Conservation (phyloP, 2,888 invertebrate species). For the Branchinecta sandiegonensis region DNA sequence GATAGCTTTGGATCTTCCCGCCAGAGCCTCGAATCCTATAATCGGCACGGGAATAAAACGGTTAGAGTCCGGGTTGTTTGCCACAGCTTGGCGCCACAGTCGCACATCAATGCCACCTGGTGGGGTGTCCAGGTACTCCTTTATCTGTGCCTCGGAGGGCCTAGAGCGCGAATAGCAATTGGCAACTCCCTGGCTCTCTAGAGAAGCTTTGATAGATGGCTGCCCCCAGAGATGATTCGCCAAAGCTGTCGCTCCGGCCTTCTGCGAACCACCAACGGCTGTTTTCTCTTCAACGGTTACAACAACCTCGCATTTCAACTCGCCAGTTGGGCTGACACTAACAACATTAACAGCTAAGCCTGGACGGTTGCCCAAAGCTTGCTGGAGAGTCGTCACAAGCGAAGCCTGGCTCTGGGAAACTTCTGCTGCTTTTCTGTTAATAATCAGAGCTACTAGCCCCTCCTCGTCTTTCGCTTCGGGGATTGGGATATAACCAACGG, state of each 20-base stretch:
- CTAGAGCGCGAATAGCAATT: conserved; percentile 56
- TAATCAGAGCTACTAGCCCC: conserved; percentile 69
- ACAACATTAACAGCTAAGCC: conserved; percentile 64
- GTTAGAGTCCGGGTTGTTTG: conserved; percentile 83
- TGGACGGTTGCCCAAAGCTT: conserved; percentile 67
- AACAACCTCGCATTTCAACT: conserved; percentile 59
- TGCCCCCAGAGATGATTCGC: conserved; percentile 51
- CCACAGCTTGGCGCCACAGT: conserved; percentile 89
- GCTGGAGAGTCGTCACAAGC: conserved; percentile 47
- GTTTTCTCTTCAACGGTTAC: conserved; percentile 55
- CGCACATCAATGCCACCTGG: conserved; percentile 80
- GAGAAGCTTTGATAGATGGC: conserved; percentile 46
- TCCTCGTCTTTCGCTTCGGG: conserved; percentile 77
- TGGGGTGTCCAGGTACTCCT: conserved; percentile 78
- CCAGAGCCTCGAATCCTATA: conserved; percentile 60
- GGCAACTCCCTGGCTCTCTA: conserved; percentile 54
- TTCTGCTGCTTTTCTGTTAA: conserved; percentile 66
- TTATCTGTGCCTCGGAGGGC: conserved; percentile 60
- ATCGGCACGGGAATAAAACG: conserved; percentile 85
- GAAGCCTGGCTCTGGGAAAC: conserved; percentile 53
- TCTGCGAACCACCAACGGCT: conserved; percentile 22
- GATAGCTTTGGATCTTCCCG: conserved; percentile 60
- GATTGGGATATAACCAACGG: conserved; percentile 79
- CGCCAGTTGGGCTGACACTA: conserved; percentile 58
- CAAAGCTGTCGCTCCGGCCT: conserved; percentile 54